Percentiles rank a stretch among this genome's conserved stretches.
phyloP scores from a whole-genome alignment of 2,797 vertebrate species.

The Zalophus californianus region DNA sequence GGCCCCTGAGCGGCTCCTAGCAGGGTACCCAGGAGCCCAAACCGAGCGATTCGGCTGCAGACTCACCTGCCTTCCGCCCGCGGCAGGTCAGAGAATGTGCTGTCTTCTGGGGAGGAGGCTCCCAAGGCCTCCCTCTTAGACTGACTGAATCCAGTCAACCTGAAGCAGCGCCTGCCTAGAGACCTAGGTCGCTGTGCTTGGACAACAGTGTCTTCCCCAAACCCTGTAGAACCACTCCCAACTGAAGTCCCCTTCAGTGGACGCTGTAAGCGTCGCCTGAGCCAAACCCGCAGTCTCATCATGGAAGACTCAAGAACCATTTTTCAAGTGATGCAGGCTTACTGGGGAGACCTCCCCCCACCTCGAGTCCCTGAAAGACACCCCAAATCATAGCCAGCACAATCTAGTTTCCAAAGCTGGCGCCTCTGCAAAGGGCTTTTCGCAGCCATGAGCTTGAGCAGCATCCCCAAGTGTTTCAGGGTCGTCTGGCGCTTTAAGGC shows the following conservation, averaged over 20 bases:
- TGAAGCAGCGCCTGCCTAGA: neutral
- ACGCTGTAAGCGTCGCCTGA: neutral
- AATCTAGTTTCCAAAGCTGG: neutral
- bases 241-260: neutral
- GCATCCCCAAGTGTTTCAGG: neutral
- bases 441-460: neutral
- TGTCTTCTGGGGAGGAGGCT: neutral
- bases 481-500: neutral
- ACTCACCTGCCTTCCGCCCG: rapidly evolving
- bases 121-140: neutral
- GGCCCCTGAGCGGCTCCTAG: rapidly evolving
- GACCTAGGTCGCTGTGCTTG: neutral
- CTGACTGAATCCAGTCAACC: neutral
- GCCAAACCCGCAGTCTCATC: neutral
- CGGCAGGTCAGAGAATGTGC: too few species aligned
- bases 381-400: neutral
- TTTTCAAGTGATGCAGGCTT: neutral
- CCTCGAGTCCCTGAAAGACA: neutral
- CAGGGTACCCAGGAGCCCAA: rapidly evolving
- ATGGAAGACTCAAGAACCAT: neutral
- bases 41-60: rapidly evolving
- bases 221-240: neutral
- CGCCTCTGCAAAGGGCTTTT: neutral
- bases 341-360: too few species aligned
- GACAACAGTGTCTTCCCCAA: neutral